Percentiles rank a stretch among this genome's conserved stretches.
These are phyloP conservation scores for Meriones unguiculatus DNA, from an alignment of 2,113 vertebrate species.

Conservation along the genomic window DNA sequence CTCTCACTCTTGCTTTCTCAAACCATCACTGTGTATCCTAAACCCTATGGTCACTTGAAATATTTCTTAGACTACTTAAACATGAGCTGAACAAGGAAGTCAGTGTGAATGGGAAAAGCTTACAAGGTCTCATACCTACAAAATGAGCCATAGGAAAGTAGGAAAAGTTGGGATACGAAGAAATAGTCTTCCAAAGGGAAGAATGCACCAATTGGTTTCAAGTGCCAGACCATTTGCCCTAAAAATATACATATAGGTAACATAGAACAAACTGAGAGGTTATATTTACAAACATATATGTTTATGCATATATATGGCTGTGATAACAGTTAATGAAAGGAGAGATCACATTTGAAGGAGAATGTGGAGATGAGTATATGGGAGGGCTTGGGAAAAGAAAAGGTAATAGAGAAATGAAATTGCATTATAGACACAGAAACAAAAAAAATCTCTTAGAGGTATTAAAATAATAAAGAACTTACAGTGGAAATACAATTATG, in stretches of 20 bases:
- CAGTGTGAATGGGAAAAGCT: not conserved
- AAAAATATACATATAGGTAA: not conserved
- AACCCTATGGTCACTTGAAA: not conserved
- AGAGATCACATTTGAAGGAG: not conserved
- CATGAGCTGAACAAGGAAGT: not conserved
- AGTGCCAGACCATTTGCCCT: not conserved
- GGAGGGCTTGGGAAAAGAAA: not conserved
- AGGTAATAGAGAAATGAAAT: not conserved
- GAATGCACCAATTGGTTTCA: not conserved
- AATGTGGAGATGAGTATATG: not conserved
- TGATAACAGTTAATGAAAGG: not conserved
- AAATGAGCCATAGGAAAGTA: not conserved
- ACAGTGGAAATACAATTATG: no score
- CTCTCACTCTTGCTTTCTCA: not conserved
- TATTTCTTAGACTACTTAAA: not conserved
- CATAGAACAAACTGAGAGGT: not conserved
- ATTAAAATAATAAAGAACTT: not conserved
- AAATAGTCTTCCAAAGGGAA: not conserved
- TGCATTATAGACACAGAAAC: not conserved
- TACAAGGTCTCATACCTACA: not conserved
- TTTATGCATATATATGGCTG: not conserved
- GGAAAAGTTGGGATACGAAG: not conserved
- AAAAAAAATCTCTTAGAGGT: not conserved
- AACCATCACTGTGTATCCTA: not conserved
- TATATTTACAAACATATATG: not conserved